Conservation (phyloP, 2,888 invertebrate genomes). For the Schizaphis graminum region DNA sequence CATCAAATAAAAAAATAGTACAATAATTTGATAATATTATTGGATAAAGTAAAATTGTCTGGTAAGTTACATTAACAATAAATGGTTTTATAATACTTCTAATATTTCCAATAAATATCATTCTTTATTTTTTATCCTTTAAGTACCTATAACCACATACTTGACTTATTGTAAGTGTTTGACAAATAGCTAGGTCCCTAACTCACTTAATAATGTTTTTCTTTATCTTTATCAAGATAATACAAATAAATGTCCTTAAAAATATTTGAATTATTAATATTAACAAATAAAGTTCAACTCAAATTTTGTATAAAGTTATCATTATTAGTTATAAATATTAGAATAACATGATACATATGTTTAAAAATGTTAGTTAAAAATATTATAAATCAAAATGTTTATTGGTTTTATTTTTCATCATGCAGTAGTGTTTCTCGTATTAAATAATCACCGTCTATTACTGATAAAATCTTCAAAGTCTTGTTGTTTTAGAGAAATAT, state of each 20-base stretch:
- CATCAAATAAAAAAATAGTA: neutral
- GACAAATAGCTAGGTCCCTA: neutral
- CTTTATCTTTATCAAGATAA: neutral
- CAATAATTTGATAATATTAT: neutral
- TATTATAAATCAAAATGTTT: neutral
- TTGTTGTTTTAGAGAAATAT: neutral
- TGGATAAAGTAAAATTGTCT: neutral
- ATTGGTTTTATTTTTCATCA: neutral
- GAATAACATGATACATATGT: too few species aligned
- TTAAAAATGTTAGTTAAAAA: too few species aligned
- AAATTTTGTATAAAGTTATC: neutral
- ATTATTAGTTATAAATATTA: neutral
- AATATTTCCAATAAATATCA: neutral
- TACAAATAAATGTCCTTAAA: neutral
- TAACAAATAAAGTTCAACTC: neutral
- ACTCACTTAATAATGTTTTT: neutral
- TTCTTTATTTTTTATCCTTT: neutral
- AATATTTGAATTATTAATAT: neutral
- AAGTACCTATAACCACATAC: neutral
- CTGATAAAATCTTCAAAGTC: neutral
- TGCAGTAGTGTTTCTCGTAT: neutral
- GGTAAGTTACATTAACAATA: too few species aligned
- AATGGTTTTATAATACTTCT: too few species aligned
- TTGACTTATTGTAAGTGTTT: neutral
- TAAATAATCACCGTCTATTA: neutral